Conservation (phyloP, 2,113 vertebrate genomes). For the Tor tambroides region DNA sequence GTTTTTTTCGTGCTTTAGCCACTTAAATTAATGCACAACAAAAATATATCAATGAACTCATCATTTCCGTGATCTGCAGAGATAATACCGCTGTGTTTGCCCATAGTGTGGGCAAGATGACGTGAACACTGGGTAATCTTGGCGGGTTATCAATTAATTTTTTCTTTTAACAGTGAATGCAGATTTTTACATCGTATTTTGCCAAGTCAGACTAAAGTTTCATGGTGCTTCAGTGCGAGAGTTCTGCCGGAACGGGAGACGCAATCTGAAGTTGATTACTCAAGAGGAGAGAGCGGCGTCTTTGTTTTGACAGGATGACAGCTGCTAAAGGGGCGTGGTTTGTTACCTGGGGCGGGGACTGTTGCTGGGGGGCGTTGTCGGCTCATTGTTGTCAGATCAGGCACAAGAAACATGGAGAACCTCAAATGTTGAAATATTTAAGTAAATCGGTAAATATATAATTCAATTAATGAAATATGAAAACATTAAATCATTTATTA, state of each 20-base stretch:
- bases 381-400: constrained; percentile 65
- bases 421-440: neutral
- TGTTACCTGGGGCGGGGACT: constrained; percentile 65
- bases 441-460: neutral
- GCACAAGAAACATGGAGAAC: constrained; percentile 25
- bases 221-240: neutral
- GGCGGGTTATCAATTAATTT: constrained; percentile 57
- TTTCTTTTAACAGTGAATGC: constrained; percentile 29
- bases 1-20: neutral
- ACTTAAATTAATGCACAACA: neutral
- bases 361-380: constrained; percentile 67
- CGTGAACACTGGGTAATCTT: constrained; percentile 72
- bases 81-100: constrained; percentile 15
- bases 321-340: constrained; percentile 83
- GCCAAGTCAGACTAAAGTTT: neutral
- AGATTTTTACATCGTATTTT: constrained; percentile 29
- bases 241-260: constrained; percentile 35
- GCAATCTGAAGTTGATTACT: constrained; percentile 44
- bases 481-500: neutral
- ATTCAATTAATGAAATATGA: neutral
- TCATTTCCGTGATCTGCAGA: constrained; percentile 28
- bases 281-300: constrained; percentile 66
- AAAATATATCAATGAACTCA: neutral
- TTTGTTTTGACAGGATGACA: constrained; percentile 87
- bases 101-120: constrained; percentile 55